Evolutionary conservation across 1,140 invertebrate species (phyloP).

Genomic region (Grapholita molesta): DNA sequence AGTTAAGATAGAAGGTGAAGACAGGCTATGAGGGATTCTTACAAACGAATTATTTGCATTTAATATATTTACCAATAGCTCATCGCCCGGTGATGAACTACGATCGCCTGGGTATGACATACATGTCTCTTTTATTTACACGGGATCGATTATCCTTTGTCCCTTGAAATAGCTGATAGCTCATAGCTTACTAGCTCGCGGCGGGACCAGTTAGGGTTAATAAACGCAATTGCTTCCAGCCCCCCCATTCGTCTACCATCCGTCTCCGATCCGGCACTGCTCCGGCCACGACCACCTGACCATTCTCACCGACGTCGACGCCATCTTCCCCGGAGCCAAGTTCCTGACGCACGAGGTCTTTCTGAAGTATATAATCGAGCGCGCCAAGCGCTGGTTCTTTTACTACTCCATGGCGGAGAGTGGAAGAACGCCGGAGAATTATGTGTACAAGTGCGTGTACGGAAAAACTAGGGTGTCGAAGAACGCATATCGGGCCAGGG

Average conservation of each 20-base stretch:
- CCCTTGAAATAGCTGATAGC: too few relatives aligned
- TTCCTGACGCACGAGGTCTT: not conserved
- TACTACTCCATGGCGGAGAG: conserved; percentile 1
- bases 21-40: too few relatives aligned
- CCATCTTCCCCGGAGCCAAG: not conserved
- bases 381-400: not conserved
- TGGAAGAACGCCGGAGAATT: not conserved
- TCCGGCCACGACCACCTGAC: not conserved
- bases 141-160: too few relatives aligned
- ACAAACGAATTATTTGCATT: too few relatives aligned
- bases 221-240: not conserved
- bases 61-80: too few relatives aligned
- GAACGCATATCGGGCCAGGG: not conserved
- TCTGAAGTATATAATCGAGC: not conserved
- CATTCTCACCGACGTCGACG: not conserved
- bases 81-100: too few relatives aligned
- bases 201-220: too few relatives aligned
- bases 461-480: not conserved
- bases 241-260: not conserved
- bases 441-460: conserved; percentile 5
- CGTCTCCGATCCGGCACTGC: not conserved
- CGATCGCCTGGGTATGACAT: too few relatives aligned
- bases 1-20: too few relatives aligned
- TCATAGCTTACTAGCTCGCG: too few relatives aligned
- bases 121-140: too few relatives aligned